phyloP scores from a whole-genome alignment of 2,888 invertebrate species.

The Pristionchus fissidentatus region DNA sequence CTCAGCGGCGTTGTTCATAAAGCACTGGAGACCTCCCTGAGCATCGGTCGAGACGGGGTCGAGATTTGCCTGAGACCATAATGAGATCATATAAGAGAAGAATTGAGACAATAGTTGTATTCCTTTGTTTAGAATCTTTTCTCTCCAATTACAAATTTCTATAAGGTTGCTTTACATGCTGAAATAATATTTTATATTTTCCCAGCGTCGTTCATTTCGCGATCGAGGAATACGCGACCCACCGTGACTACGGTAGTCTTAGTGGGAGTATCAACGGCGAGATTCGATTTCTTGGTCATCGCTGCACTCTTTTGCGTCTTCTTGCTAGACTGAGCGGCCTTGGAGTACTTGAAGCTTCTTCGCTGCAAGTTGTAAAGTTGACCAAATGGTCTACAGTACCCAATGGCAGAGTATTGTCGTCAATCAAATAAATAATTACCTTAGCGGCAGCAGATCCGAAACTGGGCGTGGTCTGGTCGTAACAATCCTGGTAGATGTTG shows the following conservation, averaged over 20 bases:
- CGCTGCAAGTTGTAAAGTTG: too few relatives aligned
- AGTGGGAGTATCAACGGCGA: too few relatives aligned
- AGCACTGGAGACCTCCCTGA: constrained; percentile 69
- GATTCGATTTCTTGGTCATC: too few relatives aligned
- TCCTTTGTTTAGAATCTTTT: too few relatives aligned
- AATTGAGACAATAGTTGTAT: too few relatives aligned
- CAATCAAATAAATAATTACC: not conserved
- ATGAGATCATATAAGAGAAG: not conserved
- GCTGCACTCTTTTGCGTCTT: too few relatives aligned
- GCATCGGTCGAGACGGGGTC: constrained; percentile 70
- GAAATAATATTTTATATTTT: not conserved
- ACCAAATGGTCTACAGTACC: too few relatives aligned
- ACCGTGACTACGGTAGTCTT: constrained; percentile 29
- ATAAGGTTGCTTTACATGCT: not conserved
- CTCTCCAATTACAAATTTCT: too few relatives aligned
- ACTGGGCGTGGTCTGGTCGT: constrained; percentile 50
- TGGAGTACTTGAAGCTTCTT: not conserved
- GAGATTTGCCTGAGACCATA: constrained; percentile 47
- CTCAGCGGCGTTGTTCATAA: constrained; percentile 56
- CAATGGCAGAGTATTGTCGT: too few relatives aligned
- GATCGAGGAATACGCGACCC: not conserved
- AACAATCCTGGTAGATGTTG: constrained; percentile 71
- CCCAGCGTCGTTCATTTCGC: not conserved
- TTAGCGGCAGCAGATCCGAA: constrained; percentile 39
- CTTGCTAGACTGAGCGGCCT: too few relatives aligned